Conservation (phyloP, 2,113 vertebrate genomes). For the Protomyctophum bolini region DNA sequence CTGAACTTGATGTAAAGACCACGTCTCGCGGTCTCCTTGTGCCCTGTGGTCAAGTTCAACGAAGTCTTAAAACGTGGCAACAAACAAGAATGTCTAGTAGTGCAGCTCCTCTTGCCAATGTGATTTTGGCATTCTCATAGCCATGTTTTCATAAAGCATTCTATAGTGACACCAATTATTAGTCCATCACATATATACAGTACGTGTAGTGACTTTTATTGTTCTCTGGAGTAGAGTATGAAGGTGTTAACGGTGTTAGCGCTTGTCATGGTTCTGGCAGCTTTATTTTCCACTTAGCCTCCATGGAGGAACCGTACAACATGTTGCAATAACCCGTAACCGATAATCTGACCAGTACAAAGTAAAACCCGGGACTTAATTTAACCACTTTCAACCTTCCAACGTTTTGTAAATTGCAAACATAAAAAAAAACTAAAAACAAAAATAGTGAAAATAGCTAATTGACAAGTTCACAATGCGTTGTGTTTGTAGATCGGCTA, state of each 20-base stretch:
- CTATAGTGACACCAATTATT: constrained; percentile 35
- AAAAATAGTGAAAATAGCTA: no score
- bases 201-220: constrained; percentile 34
- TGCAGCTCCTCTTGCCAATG: constrained; percentile 12
- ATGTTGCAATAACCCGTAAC: constrained; percentile 40
- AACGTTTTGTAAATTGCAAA: constrained; percentile 17
- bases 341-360: constrained; percentile 41
- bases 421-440: constrained; percentile 9
- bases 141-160: constrained; percentile 16
- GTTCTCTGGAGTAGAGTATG: constrained; percentile 45
- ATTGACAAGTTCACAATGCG: no score
- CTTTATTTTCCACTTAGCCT: constrained; percentile 59
- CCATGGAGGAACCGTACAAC: constrained; percentile 24
- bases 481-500: no score
- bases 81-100: no score
- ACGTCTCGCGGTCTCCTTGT: constrained; percentile 20
- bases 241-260: constrained; percentile 57
- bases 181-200: constrained; percentile 19
- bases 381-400: constrained; percentile 36
- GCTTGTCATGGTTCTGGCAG: constrained; percentile 61
- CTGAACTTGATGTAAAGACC: constrained; percentile 30
- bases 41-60: background rate
- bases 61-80: background rate
- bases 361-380: constrained; percentile 41
- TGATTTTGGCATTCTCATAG: constrained; percentile 14